Conservation (phyloP, 2,888 invertebrate species). For the Xanthorhoe spadicearia region DNA sequence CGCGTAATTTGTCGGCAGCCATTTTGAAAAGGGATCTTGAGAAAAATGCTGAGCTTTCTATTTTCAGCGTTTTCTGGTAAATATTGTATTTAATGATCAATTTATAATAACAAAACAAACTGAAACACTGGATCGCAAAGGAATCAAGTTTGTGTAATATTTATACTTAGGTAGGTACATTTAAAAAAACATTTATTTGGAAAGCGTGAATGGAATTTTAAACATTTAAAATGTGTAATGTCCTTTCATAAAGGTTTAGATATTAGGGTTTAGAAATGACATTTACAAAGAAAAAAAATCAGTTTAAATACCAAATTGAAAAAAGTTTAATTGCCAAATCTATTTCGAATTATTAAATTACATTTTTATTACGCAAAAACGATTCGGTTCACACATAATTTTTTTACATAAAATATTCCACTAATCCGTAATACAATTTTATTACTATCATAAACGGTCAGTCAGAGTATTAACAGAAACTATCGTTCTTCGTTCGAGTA, state of each 20-base stretch:
- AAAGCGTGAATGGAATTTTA: no score
- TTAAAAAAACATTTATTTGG: no score
- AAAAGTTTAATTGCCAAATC: neutral
- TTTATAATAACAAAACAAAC: no score
- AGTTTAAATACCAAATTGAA: neutral
- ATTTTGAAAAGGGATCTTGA: slow-evolving; percentile 24
- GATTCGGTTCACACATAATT: slow-evolving; percentile 15
- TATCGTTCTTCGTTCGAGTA: no score
- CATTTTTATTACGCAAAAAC: slow-evolving; percentile 8
- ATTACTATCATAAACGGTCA: slow-evolving; percentile 11
- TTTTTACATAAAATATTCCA: slow-evolving; percentile 17
- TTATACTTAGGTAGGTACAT: no score
- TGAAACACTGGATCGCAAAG: no score
- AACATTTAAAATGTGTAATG: no score
- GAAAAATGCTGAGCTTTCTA: slow-evolving; percentile 14
- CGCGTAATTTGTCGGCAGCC: slow-evolving; percentile 26
- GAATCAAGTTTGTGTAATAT: no score
- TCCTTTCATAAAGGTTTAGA: no score
- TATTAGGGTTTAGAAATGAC: no score
- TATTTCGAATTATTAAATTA: slow-evolving; percentile 14
- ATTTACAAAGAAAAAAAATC: no score
- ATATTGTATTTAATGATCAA: neutral
- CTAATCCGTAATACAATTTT: slow-evolving; percentile 14
- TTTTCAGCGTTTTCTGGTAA: neutral
- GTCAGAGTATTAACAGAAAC: neutral